Evolutionary conservation across 2,888 invertebrate species (phyloP), one percentile per base, ranked within the genome.

Genomic region (Lobophora halterata): DNA sequence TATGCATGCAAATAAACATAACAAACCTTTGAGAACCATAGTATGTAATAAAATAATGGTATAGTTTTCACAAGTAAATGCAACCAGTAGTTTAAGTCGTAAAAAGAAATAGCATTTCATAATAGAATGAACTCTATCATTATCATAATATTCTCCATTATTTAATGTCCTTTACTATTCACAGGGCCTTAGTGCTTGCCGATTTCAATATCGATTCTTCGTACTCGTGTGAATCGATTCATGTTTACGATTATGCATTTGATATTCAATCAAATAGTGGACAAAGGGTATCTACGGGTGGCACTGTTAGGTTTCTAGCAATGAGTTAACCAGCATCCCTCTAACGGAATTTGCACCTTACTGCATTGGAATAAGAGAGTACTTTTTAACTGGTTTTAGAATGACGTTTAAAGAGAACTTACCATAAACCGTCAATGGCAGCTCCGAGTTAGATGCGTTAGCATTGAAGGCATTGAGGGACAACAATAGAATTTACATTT

Each of bases 221-320:
- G 71, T 67, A 71, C 65, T 67, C 52, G 58, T 60, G 61, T 68
- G 67, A 77, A 75, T 77, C 74, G 78, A 74, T 73, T 66, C 62
- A 58, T 64, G 49, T 82, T 83, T 83, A 82, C 75, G 82, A 83
- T 78, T 76, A 70, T 74, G 49, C 69, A 68, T 76, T 67, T 66
- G 68, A 73, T 73, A 78, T 82, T 81, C 78, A 79, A 79, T 82
- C 80, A 74, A 71, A 52, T 50, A 55, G 49, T 59, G 67, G 63
- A 79, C 80, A 79, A 80, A 77, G 64, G 67, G 46, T 58, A 54
- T 58, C 57, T 60, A 55, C 58, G 55, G 58, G 54, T 63, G 52
- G 58, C 53, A 49, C 52, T 62, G 58, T 60, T 58, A 55, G 58
- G 49, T 49, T 52, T 49, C 29, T 26, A 13, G 46, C 46, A 32